phyloP scores from a whole-genome alignment of 1,140 invertebrate species.

The Cotesia glomerata region DNA sequence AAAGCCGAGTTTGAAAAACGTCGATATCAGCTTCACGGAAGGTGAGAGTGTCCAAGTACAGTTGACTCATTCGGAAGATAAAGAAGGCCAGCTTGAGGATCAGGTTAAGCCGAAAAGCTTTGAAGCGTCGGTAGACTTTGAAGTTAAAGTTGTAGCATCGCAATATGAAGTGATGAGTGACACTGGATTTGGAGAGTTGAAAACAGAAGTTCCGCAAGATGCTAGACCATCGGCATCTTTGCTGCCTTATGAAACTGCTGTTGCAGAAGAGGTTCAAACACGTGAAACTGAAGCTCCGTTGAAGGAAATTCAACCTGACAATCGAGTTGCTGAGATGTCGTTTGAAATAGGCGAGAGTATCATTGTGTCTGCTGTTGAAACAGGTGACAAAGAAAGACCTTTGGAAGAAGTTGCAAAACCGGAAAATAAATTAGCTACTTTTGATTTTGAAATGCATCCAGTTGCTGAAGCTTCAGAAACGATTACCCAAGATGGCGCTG shows the following conservation, averaged over 20 bases:
- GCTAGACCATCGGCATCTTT: slow-evolving; percentile 56
- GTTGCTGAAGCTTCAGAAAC: slow-evolving; percentile 59
- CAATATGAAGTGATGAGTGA: slow-evolving; percentile 62
- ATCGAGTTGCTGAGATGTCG: slow-evolving; percentile 56
- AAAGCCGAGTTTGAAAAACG: slow-evolving; percentile 61
- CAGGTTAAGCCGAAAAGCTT: slow-evolving; percentile 50
- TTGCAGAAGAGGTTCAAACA: slow-evolving; percentile 57
- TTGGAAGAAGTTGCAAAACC: slow-evolving; percentile 49
- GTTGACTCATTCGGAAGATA: slow-evolving; percentile 61
- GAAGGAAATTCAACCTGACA: slow-evolving; percentile 46
- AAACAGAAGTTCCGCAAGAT: slow-evolving; percentile 45
- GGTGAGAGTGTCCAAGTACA: slow-evolving; percentile 60
- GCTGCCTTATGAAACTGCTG: slow-evolving; percentile 58
- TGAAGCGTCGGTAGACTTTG: slow-evolving; percentile 62
- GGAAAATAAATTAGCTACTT: slow-evolving; percentile 52
- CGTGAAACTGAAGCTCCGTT: slow-evolving; percentile 66
- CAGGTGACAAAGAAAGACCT: slow-evolving; percentile 62
- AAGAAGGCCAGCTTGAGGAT: slow-evolving; percentile 59
- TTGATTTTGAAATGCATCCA: slow-evolving; percentile 54
- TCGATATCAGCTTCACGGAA: slow-evolving; percentile 60
- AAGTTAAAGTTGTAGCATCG: slow-evolving; percentile 62
- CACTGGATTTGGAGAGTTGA: slow-evolving; percentile 51
- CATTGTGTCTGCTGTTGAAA: slow-evolving; percentile 61
- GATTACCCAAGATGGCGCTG: slow-evolving; percentile 50
- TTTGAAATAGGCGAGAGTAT: slow-evolving; percentile 62